Base-by-base conservation (phyloP, 2,888 invertebrate genomes). In the Cecidostiba fungosa region DNA sequence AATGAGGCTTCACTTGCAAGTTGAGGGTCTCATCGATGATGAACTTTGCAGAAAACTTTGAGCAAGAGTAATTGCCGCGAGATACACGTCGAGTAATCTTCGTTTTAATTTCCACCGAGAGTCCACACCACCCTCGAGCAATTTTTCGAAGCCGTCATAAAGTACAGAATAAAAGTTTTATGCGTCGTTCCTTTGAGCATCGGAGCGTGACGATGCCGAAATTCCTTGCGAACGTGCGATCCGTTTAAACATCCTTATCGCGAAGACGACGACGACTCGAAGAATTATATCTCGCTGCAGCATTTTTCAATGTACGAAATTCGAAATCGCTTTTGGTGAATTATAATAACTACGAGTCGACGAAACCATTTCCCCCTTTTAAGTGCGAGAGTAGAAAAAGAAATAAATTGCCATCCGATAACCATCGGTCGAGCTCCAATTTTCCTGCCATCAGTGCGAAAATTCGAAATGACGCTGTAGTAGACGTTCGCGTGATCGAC, bases 191-290 rank as follows among this genome's bases (percentile, higher is more conserved):
- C 50, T 50, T 50, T 50, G 70, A 32, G 59, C 54, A 43, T 32
- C 36, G 50, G 62, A 74, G 77, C 82, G 85, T 79, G 82, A 85
- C 82, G 79, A 83, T 82, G 79, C 70, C 79, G 62, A 82, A 85
- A 85, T 85, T 85, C 82, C 59, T 72, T 10, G 59, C 73, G 82
- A 69, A 82, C 85, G 85, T 85, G 85, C 82, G 66, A 82, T 85
- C 43, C 78, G 32, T 5, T 50, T 79, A 79, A 79, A 82, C 82
- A 83, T 79, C 78, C 76, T 83, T 85, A 85, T 85, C 85, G n/a
- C n/a, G n/a, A n/a, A n/a, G n/a, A n/a, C n/a, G 74, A 69, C 19
- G 59, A 82, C 54, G 73, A 82, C 66, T 76, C 54, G 23, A 6
- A 23, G 54, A 59, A 23, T 59, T 59, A 59, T 59, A 59, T 59